phyloP scores from a whole-genome alignment of 2,113 vertebrate species.

The Xiphophorus hellerii region DNA sequence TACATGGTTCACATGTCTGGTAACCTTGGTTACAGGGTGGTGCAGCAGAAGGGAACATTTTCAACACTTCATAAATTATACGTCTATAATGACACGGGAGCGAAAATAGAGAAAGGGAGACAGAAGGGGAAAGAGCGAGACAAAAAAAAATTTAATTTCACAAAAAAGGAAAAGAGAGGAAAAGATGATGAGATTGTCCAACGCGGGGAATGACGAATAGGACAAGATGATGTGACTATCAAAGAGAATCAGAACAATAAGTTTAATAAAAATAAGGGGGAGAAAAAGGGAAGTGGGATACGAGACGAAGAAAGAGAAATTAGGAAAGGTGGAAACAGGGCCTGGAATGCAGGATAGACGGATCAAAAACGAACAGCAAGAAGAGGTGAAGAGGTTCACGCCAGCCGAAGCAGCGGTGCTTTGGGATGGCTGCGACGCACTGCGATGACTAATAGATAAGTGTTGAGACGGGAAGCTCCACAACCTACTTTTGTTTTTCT shows the following conservation, averaged over 20 bases:
- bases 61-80: conserved; percentile 71
- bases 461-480: conserved; percentile 24
- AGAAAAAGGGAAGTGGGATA: neutral
- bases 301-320: neutral
- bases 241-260: neutral
- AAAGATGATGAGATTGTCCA: no score
- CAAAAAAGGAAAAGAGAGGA: neutral
- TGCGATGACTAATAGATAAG: conserved; percentile 38
- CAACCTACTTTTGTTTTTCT: conserved; percentile 26
- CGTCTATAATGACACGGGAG: conserved; percentile 54
- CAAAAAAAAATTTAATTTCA: neutral
- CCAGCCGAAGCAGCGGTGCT: neutral
- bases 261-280: neutral
- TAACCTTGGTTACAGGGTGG: conserved; percentile 69
- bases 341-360: neutral
- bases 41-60: conserved; percentile 55
- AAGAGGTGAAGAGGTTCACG: neutral
- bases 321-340: neutral
- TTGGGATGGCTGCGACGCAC: neutral
- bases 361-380: neutral
- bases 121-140: conserved; percentile 4
- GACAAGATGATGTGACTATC: neutral
- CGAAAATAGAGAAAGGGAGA: conserved; percentile 15
- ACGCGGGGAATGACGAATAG: neutral
- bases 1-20: conserved; percentile 48